Percentiles rank a stretch among this genome's conserved stretches.
These are phyloP conservation scores for Sorex maritimensis DNA, from an alignment of 2,797 vertebrate species.

Conservation along the genomic window DNA sequence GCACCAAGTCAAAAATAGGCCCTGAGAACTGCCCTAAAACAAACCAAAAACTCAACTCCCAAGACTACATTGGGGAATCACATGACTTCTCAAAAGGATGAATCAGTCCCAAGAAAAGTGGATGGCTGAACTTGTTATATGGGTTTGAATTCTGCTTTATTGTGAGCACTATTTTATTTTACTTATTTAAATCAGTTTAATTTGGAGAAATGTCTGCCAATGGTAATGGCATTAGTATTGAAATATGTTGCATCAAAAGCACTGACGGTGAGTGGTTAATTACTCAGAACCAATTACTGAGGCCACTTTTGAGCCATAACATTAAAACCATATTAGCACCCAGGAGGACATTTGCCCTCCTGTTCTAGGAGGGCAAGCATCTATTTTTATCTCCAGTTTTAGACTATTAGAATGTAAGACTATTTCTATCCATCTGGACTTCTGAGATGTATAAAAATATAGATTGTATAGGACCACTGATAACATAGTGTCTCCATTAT, in stretches of 20 bases:
- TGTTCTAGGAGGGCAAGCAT: slow-evolving; percentile 46
- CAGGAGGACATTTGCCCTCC: slow-evolving; percentile 64
- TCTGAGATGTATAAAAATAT: slow-evolving; percentile 71
- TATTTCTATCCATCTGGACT: slow-evolving; percentile 69
- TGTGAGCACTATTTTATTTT: slow-evolving; percentile 60
- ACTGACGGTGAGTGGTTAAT: slow-evolving; percentile 68
- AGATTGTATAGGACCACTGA: slow-evolving; percentile 67
- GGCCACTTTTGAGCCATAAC: slow-evolving; percentile 58
- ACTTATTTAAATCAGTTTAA: slow-evolving; percentile 66
- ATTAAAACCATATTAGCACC: slow-evolving; percentile 69
- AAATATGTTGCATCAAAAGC: slow-evolving; percentile 63
- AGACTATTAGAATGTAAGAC: slow-evolving; percentile 67
- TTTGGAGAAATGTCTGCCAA: slow-evolving; percentile 54
- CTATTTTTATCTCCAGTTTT: slow-evolving; percentile 78
- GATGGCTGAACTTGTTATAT: slow-evolving; percentile 14
- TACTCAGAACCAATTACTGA: slow-evolving; percentile 79
- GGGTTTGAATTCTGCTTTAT: slow-evolving; percentile 59
- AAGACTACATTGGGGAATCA: background rate
- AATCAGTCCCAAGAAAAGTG: slow-evolving; percentile 21
- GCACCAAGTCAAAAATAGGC: no score
- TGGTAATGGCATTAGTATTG: slow-evolving; percentile 56
- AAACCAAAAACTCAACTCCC: slow-evolving; percentile 8
- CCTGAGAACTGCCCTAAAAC: background rate
- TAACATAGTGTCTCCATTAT: slow-evolving; percentile 68
- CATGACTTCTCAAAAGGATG: slow-evolving; percentile 18